These are phyloP conservation scores for Barbus barbus DNA, from an alignment of 2,113 vertebrate genomes.

Conservation along the genomic window DNA sequence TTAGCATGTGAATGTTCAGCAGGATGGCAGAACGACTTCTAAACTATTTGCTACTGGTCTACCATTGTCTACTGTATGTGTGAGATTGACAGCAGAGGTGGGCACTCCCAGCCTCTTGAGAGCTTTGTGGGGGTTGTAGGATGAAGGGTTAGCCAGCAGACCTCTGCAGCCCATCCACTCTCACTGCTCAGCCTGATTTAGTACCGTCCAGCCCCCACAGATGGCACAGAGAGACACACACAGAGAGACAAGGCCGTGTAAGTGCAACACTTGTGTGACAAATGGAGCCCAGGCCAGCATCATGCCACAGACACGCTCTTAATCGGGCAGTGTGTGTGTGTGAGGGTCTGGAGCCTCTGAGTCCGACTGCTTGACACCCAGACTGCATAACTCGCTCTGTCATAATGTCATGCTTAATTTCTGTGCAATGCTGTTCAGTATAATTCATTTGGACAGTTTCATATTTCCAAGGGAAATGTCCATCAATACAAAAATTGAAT, in stretches of 20 bases:
- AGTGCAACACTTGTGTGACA: conserved; percentile 48
- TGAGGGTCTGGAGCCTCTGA: conserved; percentile 27
- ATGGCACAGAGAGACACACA: conserved; percentile 31
- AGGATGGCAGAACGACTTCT: conserved; percentile 65
- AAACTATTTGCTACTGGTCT: conserved; percentile 62
- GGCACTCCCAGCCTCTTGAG: conserved; percentile 3
- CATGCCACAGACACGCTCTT: conserved; percentile 44
- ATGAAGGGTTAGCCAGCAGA: conserved; percentile 26
- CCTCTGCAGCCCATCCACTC: conserved; percentile 15
- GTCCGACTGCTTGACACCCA: conserved; percentile 22
- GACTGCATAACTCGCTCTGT: conserved; percentile 24
- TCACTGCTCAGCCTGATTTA: conserved; percentile 34
- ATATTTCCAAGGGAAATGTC: conserved; percentile 6
- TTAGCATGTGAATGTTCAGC: conserved; percentile 74
- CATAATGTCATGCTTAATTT: conserved; percentile 28
- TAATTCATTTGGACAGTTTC: conserved; percentile 33
- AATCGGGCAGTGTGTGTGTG: conserved; percentile 39
- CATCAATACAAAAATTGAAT: background rate
- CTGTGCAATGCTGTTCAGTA: conserved; percentile 1
- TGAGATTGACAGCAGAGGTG: conserved; percentile 4
- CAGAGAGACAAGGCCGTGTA: background rate
- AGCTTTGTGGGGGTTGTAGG: background rate
- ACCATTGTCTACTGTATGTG: conserved; percentile 50
- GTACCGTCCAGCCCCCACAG: conserved; percentile 33
- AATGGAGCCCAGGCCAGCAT: conserved; percentile 43